Conservation (phyloP, 1,140 invertebrate species). For the Heliothis virescens region DNA sequence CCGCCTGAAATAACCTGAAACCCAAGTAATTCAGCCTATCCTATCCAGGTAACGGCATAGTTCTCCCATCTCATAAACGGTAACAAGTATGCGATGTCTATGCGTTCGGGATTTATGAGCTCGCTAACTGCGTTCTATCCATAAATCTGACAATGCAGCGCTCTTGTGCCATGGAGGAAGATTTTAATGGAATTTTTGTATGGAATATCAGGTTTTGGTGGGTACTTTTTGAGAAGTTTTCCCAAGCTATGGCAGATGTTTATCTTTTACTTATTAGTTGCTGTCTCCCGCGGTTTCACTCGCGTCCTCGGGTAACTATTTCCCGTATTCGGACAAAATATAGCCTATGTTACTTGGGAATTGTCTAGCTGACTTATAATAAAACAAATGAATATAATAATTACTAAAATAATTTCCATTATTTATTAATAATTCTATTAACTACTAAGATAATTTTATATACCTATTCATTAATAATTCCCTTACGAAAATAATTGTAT, state of each 20-base stretch:
- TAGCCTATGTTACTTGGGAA: neutral
- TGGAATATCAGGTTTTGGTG: neutral
- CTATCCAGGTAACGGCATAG: constrained; percentile 6
- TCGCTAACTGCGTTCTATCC: neutral
- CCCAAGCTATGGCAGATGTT: neutral
- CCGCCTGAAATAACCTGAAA: neutral
- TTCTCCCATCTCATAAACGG: neutral
- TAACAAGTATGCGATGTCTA: constrained; percentile 4
- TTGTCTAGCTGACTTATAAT: no score
- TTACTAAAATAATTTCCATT: no score
- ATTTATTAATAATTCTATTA: no score
- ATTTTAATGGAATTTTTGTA: neutral
- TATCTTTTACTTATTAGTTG: neutral
- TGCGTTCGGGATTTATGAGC: constrained; percentile 1
- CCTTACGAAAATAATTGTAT: no score
- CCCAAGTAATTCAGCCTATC: neutral
- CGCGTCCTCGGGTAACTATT: no score
- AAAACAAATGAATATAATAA: no score
- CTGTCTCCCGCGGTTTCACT: neutral
- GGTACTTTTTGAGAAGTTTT: neutral
- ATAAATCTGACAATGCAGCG: neutral
- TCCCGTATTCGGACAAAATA: no score
- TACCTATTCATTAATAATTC: no score
- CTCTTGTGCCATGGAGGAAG: neutral
- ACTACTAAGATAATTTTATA: no score